Conservation (phyloP, 1,140 invertebrate genomes). For the Phenacoccus solenopsis region DNA sequence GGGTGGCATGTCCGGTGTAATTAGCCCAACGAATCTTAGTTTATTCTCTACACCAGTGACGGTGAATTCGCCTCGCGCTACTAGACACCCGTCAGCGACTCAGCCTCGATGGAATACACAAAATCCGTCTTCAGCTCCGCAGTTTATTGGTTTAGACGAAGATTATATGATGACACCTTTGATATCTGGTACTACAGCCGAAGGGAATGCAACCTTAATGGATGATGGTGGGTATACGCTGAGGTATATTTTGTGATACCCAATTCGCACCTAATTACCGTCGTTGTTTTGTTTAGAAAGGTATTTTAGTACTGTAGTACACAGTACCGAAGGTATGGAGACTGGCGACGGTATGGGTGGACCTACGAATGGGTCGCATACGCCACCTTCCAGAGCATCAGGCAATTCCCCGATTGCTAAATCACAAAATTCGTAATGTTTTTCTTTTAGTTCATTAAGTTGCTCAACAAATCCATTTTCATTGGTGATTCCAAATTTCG, state of each 20-base stretch:
- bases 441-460: too few relatives aligned
- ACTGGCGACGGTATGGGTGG: neutral
- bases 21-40: slow-evolving; percentile 79
- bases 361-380: neutral
- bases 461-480: too few relatives aligned
- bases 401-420: neutral
- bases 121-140: slow-evolving; percentile 29
- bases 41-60: slow-evolving; percentile 62
- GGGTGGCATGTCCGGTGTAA: slow-evolving; percentile 60
- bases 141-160: slow-evolving; percentile 79
- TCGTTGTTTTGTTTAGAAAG: slow-evolving; percentile 28
- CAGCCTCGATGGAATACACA: slow-evolving; percentile 66
- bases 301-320: slow-evolving; percentile 31
- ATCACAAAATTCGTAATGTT: neutral
- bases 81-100: slow-evolving; percentile 48
- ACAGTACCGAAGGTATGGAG: slow-evolving; percentile 29
- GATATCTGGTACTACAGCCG: slow-evolving; percentile 35
- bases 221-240: slow-evolving; percentile 28
- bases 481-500: too few relatives aligned
- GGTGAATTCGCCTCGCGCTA: slow-evolving; percentile 37
- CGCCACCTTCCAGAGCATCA: neutral
- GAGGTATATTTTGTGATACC: too few relatives aligned
- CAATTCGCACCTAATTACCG: neutral
- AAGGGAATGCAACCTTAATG: slow-evolving; percentile 24
- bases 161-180: slow-evolving; percentile 82